Evolutionary conservation across 37 sponge, comb jelly and placozoan genomes (phyloP), one percentile per base, ranked within the genome.

Genomic region (Diacarnus erythraeanus): DNA sequence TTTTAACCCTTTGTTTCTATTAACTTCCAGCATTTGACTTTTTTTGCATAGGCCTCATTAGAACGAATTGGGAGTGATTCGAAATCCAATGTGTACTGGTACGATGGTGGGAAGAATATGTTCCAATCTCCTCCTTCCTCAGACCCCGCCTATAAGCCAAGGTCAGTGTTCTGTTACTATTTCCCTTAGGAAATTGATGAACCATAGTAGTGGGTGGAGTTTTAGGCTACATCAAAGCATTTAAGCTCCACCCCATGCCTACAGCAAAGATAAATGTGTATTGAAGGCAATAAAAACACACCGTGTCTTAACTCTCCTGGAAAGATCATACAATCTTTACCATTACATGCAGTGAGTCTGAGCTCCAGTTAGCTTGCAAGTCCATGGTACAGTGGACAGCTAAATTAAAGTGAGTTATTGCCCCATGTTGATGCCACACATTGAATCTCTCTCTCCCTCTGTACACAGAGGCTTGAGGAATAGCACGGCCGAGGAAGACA

Each of bases 11-110:
- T 26, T 4, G 15, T 47, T 6, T 2, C 22, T 30, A 47, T 15
- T 56, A 25, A 2, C 51, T 44, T 42, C 8, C 39, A 29, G 36
- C 33, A n/a, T 54, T 6, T 73, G 38, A 6, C 2, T 26, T 3
- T 85, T n/a, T 57, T 9, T 69, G 40, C 33, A 1, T 60, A 92
- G 93, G 77, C 64, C 15, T 74, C 77, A 18, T 64, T 88, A 35
- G 89, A 93, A 57, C 57, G 47, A 31, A 74, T 93, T 57, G 94
- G 94, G 15, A 74, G 25, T 0, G 94, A 93, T 70, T 84, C 89
- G 9, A 72, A 84, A 34, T 83, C 84, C 23, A 67, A 39, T 29
- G 31, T 77, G 51, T 88, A 83, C 59, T 88, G 89, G 89, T 93
- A 88, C 57, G 83, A 88, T 75, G 89, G 89, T 36, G 86, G 88